phyloP scores from a whole-genome alignment of 2,113 vertebrate genomes.

The Datnioides undecimradiatus region DNA sequence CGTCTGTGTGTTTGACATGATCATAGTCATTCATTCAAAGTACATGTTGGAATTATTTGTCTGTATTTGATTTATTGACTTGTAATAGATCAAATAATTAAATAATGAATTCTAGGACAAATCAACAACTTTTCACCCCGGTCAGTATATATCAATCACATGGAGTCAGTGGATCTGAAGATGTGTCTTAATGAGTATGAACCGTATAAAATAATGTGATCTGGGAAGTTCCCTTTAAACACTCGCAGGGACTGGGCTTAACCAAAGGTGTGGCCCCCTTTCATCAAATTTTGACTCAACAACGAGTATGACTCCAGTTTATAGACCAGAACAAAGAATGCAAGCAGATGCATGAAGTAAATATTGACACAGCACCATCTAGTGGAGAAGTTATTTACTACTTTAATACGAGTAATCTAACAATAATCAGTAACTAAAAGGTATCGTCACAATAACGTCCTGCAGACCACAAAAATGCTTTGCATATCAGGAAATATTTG shows the following conservation, averaged over 20 bases:
- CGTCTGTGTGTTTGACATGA: conserved; percentile 8
- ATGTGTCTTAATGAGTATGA: not conserved
- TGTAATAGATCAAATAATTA: no score
- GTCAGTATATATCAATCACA: not conserved
- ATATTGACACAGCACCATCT: conserved; percentile 48
- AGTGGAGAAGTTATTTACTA: conserved; percentile 35
- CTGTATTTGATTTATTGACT: no score
- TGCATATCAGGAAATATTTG: not conserved
- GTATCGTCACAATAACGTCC: not conserved
- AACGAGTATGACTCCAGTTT: conserved; percentile 6
- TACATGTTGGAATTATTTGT: not conserved
- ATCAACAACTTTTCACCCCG: not conserved
- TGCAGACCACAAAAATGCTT: not conserved
- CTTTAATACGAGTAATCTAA: not conserved
- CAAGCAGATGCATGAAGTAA: not conserved
- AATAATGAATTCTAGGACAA: no score
- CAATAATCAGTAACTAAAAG: not conserved
- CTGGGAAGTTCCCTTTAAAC: not conserved
- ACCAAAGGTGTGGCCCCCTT: conserved; percentile 1
- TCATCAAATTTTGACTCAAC: conserved; percentile 16
- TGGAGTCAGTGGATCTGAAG: not conserved
- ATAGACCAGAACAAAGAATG: conserved; percentile 7
- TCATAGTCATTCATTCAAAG: not conserved
- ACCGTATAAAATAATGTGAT: not conserved
- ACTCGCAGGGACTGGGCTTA: no score